Evolutionary conservation across 2,797 vertebrate genomes (phyloP).

Genomic region (Acropternis orthonyx): DNA sequence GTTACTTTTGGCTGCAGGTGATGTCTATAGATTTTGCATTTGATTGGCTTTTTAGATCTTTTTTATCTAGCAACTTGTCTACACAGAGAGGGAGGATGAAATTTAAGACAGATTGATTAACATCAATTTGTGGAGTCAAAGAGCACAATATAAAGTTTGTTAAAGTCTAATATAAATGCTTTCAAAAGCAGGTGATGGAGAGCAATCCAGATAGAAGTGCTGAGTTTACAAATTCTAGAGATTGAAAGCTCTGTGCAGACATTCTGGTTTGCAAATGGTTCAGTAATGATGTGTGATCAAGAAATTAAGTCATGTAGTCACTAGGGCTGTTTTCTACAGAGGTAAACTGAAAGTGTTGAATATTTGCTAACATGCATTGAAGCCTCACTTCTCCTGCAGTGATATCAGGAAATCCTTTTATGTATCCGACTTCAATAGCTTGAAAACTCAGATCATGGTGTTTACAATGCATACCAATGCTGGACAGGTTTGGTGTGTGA

Average conservation of each 20-base stretch:
- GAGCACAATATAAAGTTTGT: neutral
- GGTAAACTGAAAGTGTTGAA: neutral
- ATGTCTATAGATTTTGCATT: neutral
- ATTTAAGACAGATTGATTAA: neutral
- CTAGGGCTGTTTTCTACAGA: neutral
- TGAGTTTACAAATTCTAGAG: neutral
- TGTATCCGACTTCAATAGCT: rapidly evolving
- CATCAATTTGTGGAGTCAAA: neutral
- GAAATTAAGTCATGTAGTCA: neutral
- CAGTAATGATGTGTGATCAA: neutral
- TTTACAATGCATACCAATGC: neutral
- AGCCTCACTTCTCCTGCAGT: neutral
- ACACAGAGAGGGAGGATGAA: neutral
- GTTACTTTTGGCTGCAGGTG: neutral
- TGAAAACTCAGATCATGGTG: neutral
- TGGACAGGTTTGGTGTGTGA: neutral
- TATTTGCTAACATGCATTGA: neutral
- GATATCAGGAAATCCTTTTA: neutral
- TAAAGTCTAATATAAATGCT: neutral
- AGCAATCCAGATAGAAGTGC: neutral
- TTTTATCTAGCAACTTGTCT: neutral
- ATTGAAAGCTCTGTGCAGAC: neutral
- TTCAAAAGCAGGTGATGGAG: neutral
- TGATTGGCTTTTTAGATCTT: neutral
- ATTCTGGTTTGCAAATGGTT: neutral